These are phyloP conservation scores for Scomber colias DNA, from an alignment of 2,113 vertebrate species.

Conservation along the genomic window DNA sequence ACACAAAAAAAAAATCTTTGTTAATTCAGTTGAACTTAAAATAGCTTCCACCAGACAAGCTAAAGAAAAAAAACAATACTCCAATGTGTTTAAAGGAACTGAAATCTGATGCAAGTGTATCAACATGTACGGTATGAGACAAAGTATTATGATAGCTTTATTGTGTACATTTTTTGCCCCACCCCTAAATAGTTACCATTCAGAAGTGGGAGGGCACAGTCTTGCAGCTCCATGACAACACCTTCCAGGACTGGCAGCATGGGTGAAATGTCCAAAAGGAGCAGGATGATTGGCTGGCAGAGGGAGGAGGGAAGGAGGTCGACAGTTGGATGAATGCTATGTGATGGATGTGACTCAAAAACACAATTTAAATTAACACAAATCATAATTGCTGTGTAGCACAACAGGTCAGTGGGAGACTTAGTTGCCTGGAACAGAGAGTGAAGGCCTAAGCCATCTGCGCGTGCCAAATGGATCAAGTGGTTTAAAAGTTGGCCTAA, in stretches of 20 bases:
- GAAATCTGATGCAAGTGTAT: neutral
- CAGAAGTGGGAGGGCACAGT: conserved; percentile 94
- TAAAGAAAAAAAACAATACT: neutral
- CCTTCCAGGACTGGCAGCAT: conserved; percentile 95
- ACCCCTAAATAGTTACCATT: conserved; percentile 83
- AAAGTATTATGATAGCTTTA: neutral
- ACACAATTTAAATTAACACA: neutral
- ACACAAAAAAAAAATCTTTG: neutral
- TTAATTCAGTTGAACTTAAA: neutral
- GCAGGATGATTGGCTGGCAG: conserved; percentile 89
- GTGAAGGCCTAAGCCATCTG: conserved; percentile 21
- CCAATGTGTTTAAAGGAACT: neutral
- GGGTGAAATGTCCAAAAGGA: conserved; percentile 94
- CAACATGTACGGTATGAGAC: neutral
- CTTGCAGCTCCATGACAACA: conserved; percentile 97
- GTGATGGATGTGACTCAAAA: conserved; percentile 5
- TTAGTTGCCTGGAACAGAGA: neutral
- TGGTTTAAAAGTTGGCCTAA: conserved; percentile 62
- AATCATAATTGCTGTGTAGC: neutral
- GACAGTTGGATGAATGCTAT: conserved; percentile 76
- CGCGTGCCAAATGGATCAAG: conserved; percentile 54
- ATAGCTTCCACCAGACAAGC: neutral
- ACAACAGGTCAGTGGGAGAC: neutral
- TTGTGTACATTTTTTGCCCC: neutral
- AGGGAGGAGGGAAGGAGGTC: conserved; percentile 76